phyloP scores from a whole-genome alignment of 2,113 vertebrate genomes.

The Maylandia zebra region DNA sequence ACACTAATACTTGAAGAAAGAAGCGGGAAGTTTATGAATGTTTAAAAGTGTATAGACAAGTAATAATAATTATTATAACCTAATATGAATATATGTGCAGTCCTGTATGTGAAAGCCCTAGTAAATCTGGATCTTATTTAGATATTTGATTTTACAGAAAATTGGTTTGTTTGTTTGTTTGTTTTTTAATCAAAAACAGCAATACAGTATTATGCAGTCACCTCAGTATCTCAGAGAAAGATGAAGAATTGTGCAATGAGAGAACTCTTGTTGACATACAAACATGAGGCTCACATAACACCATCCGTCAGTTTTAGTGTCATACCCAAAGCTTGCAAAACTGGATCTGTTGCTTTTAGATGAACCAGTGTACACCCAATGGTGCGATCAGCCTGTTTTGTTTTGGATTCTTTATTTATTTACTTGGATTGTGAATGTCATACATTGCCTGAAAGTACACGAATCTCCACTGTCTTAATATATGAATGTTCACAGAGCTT shows the following conservation, averaged over 20 bases:
- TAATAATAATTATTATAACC: constrained; percentile 71
- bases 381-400: background rate
- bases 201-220: constrained; percentile 70
- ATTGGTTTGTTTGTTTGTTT: constrained; percentile 3
- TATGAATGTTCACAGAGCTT: constrained; percentile 57
- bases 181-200: constrained; percentile 55
- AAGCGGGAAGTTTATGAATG: constrained; percentile 57
- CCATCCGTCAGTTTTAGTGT: background rate
- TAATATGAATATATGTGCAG: constrained; percentile 72
- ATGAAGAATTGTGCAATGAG: constrained; percentile 36
- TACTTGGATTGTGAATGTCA: constrained; percentile 23
- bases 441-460: constrained; percentile 47
- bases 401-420: background rate
- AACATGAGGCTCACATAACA: constrained; percentile 5
- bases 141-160: constrained; percentile 53
- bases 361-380: background rate
- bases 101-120: constrained; percentile 73
- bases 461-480: constrained; percentile 39
- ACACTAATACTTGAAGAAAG: constrained; percentile 73
- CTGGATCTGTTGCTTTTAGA: constrained; percentile 32
- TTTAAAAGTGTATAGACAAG: constrained; percentile 70
- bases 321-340: background rate
- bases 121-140: constrained; percentile 64
- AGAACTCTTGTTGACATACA: constrained; percentile 17
- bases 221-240: constrained; percentile 52